Conservation (phyloP, 1,140 invertebrate species). For the Ooceraea biroi region DNA sequence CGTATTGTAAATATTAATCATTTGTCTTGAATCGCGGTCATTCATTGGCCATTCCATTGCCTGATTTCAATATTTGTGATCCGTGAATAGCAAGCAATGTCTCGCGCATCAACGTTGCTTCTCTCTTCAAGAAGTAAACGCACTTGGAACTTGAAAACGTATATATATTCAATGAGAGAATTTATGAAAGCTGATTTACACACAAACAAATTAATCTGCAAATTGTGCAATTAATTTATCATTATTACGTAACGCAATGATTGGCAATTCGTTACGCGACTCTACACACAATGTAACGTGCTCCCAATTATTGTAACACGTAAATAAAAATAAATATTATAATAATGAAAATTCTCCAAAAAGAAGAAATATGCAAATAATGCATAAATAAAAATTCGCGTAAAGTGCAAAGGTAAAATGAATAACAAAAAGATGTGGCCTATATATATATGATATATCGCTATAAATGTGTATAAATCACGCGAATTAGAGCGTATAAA, state of each 20-base stretch:
- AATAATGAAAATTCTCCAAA: conserved; percentile 7
- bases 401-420: conserved; percentile 28
- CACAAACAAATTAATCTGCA: conserved; percentile 12
- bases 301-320: conserved; percentile 10
- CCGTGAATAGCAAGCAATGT: not conserved
- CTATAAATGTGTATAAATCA: conserved; percentile 55
- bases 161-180: conserved; percentile 38
- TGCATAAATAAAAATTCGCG: conserved; percentile 29
- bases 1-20: conserved; percentile 44
- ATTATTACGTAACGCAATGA: conserved; percentile 17
- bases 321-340: conserved; percentile 20
- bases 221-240: conserved; percentile 11
- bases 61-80: conserved; percentile 35
- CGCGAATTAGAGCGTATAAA: conserved; percentile 43
- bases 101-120: not conserved
- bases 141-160: conserved; percentile 43
- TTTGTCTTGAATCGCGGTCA: conserved; percentile 5
- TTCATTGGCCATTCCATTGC: conserved; percentile 12
- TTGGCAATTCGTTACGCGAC: not conserved
- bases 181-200: conserved; percentile 33
- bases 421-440: conserved; percentile 51
- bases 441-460: conserved; percentile 53
- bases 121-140: conserved; percentile 29
- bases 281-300: no score
- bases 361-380: conserved; percentile 17